Evolutionary conservation across 1,140 invertebrate genomes (phyloP).

Genomic region (Tetranychus urticae): DNA sequence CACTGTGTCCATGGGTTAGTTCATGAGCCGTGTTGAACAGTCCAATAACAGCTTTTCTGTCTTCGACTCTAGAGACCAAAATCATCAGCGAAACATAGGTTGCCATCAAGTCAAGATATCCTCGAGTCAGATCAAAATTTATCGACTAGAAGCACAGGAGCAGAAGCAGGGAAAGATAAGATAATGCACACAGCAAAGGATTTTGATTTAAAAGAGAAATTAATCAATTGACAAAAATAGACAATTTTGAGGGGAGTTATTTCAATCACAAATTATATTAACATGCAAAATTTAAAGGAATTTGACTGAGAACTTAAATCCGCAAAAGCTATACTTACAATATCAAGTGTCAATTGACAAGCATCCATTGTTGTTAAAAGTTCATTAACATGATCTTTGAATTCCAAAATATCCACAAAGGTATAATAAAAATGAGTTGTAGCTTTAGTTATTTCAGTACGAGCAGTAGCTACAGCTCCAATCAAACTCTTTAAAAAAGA

Average conservation of each 20-base stretch:
- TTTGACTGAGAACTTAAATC: constrained; percentile 23
- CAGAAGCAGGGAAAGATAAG: constrained; percentile 17
- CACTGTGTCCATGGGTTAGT: constrained; percentile 69
- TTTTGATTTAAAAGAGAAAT: background rate
- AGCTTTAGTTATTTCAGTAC: constrained; percentile 85
- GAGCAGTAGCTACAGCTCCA: constrained; percentile 52
- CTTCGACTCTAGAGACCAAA: constrained; percentile 79
- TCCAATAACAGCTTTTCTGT: constrained; percentile 84
- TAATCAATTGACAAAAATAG: too few species aligned
- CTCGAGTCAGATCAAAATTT: constrained; percentile 88
- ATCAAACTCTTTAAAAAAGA: constrained; percentile 25
- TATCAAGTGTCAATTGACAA: constrained; percentile 77
- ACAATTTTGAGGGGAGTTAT: too few species aligned
- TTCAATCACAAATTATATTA: too few species aligned
- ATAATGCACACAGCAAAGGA: constrained; percentile 12
- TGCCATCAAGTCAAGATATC: constrained; percentile 77
- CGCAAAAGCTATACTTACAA: constrained; percentile 19
- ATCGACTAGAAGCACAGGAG: constrained; percentile 28
- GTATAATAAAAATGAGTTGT: constrained; percentile 94
- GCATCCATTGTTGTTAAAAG: constrained; percentile 93
- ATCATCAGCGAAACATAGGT: constrained; percentile 92
- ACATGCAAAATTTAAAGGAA: background rate
- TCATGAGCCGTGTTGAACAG: constrained; percentile 95
- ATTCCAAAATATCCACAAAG: constrained; percentile 95
- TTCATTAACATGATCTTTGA: constrained; percentile 94